Conservation (phyloP, 1,140 invertebrate species). For the Trachelipus rathkii region DNA sequence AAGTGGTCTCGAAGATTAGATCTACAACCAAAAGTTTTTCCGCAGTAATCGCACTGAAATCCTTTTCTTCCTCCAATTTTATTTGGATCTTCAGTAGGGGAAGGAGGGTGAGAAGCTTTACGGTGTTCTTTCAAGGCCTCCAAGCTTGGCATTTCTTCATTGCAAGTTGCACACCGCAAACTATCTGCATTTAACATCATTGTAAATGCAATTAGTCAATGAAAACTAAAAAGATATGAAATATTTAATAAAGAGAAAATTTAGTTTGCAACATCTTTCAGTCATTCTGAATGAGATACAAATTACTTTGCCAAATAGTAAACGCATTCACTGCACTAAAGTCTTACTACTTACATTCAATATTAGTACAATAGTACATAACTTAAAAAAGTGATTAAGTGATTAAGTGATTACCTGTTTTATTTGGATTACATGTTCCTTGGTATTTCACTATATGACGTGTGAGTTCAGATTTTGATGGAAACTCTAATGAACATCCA, state of each 20-base stretch:
- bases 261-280: no score
- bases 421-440: conserved; percentile 41
- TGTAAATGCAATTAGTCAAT: no score
- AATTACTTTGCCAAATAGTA: no score
- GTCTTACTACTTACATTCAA: no score
- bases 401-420: conserved; percentile 32
- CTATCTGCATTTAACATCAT: not conserved
- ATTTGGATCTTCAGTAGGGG: conserved; percentile 3
- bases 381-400: no score
- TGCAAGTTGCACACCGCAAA: conserved; percentile 40
- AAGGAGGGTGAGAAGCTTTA: conserved; percentile 33
- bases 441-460: conserved; percentile 43
- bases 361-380: no score
- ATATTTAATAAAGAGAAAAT: no score
- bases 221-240: not conserved
- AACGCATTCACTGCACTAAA: no score
- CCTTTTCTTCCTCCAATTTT: conserved; percentile 16
- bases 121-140: conserved; percentile 41
- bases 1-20: conserved; percentile 42
- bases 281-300: no score
- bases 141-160: conserved; percentile 34
- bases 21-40: conserved; percentile 41
- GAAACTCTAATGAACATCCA: conserved; percentile 32
- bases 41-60: conserved; percentile 42
- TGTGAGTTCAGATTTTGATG: conserved; percentile 41